Base-by-base conservation (phyloP, 2,888 invertebrate genomes). In the Saturnia pavonia region DNA sequence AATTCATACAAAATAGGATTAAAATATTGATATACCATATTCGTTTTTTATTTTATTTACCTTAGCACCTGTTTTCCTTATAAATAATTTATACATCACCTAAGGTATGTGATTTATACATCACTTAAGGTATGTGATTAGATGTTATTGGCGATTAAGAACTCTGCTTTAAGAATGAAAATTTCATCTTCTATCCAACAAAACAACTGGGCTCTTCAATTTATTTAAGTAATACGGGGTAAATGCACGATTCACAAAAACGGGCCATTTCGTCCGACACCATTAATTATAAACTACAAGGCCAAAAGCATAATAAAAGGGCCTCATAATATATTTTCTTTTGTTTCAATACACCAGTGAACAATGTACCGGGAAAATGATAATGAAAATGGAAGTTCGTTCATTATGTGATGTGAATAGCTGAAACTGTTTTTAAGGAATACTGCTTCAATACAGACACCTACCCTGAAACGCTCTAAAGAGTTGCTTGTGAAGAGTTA, bases 381-480 rank as follows among this genome's bases (percentile, higher is more conserved):
- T 73, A 72, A 71, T 67, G 66, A 74, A 74, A 75, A 74, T 70
- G 73, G 27, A 66, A 71, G 71, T 75, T 68, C 40, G 71, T 27
- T 71, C 68, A 71, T 71, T 71, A 71, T 48, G 73, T 76, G 81
- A 82, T 81, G 78, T 79, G 74, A 65, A 65, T 78, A 51, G 68
- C 14, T 9, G 79, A 78, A 75, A 77, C 48, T 57, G 57, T 45
- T 69, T 60, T 70, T 74, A 69, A 67, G 57, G 57, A 60, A 27
- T 27, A 3, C 22, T 25, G 22, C 57, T 25, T 60, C 2, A 25
- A 60, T 25, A 27, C 57, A 60, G 25, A 54, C 22, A 54, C 54
- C n/a, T 54, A 22, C 9, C 54, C 54, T 54, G 19, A 48, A 19
- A 19, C 0, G 19, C 7, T n/a, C 19, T 19, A 48, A 48, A 2